A percentile compares a stretch with the other conserved stretches of the same genome.
Evolutionary conservation across 2,113 vertebrate species (phyloP).

Genomic region (Grammomys dolichurus): DNA sequence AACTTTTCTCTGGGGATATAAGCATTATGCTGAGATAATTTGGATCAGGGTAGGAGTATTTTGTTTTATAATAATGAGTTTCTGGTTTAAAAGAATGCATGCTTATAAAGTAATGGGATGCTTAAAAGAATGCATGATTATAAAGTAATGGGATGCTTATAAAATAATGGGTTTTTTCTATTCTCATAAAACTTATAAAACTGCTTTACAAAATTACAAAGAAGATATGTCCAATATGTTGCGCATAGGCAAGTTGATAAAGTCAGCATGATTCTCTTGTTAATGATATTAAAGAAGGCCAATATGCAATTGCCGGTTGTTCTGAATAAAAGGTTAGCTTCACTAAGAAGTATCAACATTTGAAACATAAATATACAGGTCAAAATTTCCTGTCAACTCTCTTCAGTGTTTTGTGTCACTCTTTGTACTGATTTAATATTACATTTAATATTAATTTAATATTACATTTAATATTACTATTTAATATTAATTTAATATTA

Average conservation of each 20-base stretch:
- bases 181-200: no score
- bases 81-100: neutral
- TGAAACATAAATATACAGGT: neutral
- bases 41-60: neutral
- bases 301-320: slow-evolving; percentile 9
- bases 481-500: no score
- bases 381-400: neutral
- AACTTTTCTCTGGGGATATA: slow-evolving; percentile 58
- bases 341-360: neutral
- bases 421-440: neutral
- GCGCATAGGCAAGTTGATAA: neutral
- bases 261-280: neutral
- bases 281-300: neutral
- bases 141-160: no score
- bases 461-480: neutral
- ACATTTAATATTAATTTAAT: slow-evolving; percentile 43
- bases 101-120: slow-evolving; percentile 50
- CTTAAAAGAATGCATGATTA: no score
- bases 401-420: slow-evolving; percentile 44
- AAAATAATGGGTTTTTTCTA: no score
- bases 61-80: slow-evolving; percentile 61
- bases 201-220: neutral
- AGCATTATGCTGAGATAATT: slow-evolving; percentile 49
- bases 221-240: slow-evolving; percentile 33
- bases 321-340: neutral